Evolutionary conservation across 1,140 invertebrate genomes (phyloP), one percentile per base, ranked within the genome.

Genomic region (Pentalonia nigronervosa): DNA sequence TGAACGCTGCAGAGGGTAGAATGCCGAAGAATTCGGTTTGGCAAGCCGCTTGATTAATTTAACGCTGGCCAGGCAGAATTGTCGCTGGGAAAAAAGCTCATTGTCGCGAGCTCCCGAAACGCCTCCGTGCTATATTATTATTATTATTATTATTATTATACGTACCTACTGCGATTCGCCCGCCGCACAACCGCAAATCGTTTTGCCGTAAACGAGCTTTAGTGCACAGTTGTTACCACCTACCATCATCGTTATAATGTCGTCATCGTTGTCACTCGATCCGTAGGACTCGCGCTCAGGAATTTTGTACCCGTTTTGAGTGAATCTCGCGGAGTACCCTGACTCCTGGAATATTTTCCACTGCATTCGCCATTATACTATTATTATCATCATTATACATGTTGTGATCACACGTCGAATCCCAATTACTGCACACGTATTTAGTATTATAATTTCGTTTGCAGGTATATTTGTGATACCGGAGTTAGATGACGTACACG

Each of bases 31-130:
- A 86, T 86, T 86, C 83, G 41, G 41, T 45, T 86, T 86, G 41
- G 41, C 83, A 86, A 86, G 41, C 83, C 2, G 83, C 21, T 86
- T 47, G 36, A 45, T 86, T 86, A 86, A 86, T 86, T 45, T 86
- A 86, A 45, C 83, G 21, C 21, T 9, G 41, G 9, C 36, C 81
- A 14, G 25, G 41, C 41, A 14, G 21, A 45, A 45, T 25, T 41
- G 83, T 86, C 36, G 23, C 83, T 45, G 23, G 81, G 8, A 83
- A 20, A 23, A 83, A 83, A 36, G 81, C 81, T 36, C 20, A 36
- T 83, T 23, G 20, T 36, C 81, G 20, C 83, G 23, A 23, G 8
- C 4, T 21, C 17, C 34, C n/a, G n/a, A 83, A 83, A 83, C 34
- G 36, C 34, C 81, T 86, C 11, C 81, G 34, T 11, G 21, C 9